Evolutionary conservation across 2,888 invertebrate genomes (phyloP).

Genomic region (Scrobipalpa atriplicella): DNA sequence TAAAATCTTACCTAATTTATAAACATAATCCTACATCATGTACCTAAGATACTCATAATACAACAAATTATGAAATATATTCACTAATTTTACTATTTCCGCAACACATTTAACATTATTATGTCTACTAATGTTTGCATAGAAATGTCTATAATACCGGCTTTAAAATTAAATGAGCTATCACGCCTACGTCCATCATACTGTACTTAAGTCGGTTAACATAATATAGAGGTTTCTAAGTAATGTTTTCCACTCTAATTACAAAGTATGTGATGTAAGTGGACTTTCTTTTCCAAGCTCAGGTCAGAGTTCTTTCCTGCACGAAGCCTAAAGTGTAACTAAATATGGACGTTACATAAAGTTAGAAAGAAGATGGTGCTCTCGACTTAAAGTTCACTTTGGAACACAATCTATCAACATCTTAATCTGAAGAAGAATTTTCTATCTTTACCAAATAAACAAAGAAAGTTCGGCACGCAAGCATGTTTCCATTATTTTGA

Average conservation of each 20-base stretch:
- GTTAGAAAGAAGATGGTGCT: background rate
- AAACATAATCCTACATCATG: constrained; percentile 3
- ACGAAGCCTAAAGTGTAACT: background rate
- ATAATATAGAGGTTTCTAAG: constrained; percentile 14
- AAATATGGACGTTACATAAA: background rate
- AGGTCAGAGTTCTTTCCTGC: constrained; percentile 19
- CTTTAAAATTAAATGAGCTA: background rate
- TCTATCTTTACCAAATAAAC: constrained; percentile 1
- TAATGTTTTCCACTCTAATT: constrained; percentile 18
- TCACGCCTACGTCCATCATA: constrained; percentile 1
- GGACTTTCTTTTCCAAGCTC: constrained; percentile 10
- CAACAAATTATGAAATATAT: background rate
- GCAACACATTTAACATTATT: background rate
- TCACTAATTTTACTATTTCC: constrained; percentile 7
- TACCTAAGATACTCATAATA: background rate
- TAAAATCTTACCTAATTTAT: background rate
- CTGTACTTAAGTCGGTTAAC: constrained; percentile 1
- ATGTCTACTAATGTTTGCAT: background rate
- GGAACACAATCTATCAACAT: too few relatives aligned
- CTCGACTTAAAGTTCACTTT: too few relatives aligned
- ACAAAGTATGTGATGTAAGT: constrained; percentile 17
- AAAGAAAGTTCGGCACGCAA: constrained; percentile 19
- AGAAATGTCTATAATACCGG: background rate
- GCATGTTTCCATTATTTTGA: constrained; percentile 27
- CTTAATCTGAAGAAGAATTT: too few relatives aligned